These are phyloP conservation scores for Guaruba guarouba DNA, from an alignment of 2,113 vertebrate species.

Conservation along the genomic window DNA sequence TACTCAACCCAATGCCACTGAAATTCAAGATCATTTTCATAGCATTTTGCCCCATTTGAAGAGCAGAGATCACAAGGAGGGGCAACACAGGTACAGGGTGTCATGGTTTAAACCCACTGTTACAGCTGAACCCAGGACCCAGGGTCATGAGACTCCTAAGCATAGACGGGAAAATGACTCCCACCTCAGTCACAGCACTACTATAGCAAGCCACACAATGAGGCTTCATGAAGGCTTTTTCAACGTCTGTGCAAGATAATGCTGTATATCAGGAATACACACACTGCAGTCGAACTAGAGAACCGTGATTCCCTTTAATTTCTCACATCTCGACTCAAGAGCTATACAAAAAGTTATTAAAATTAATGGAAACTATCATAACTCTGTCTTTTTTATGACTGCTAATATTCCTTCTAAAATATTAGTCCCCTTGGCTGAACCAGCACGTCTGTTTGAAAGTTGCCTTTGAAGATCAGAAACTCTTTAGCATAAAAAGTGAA, in stretches of 20 bases:
- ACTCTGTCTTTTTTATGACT: constrained; percentile 71
- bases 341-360: constrained; percentile 68
- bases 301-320: constrained; percentile 49
- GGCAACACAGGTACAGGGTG: accelerated
- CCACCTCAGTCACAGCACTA: not conserved
- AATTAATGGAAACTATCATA: constrained; percentile 74
- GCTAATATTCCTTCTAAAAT: constrained; percentile 71
- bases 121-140: not conserved
- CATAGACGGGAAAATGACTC: not conserved
- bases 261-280: not conserved
- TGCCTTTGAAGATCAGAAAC: constrained; percentile 64
- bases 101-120: not conserved
- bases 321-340: constrained; percentile 56
- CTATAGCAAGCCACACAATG: not conserved
- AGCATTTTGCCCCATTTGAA: not conserved
- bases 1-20: not conserved
- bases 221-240: not conserved
- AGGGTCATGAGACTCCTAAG: not conserved
- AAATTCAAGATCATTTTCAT: not conserved
- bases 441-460: constrained; percentile 60
- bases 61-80: not conserved
- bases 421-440: constrained; percentile 63
- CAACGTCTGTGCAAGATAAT: not conserved
- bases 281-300: constrained; percentile 19
- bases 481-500: constrained; percentile 61